A percentile compares a stretch with the other conserved stretches of the same genome.
phyloP scores from a whole-genome alignment of 2,888 invertebrate genomes.

The Mimumesa dahlbomi region DNA sequence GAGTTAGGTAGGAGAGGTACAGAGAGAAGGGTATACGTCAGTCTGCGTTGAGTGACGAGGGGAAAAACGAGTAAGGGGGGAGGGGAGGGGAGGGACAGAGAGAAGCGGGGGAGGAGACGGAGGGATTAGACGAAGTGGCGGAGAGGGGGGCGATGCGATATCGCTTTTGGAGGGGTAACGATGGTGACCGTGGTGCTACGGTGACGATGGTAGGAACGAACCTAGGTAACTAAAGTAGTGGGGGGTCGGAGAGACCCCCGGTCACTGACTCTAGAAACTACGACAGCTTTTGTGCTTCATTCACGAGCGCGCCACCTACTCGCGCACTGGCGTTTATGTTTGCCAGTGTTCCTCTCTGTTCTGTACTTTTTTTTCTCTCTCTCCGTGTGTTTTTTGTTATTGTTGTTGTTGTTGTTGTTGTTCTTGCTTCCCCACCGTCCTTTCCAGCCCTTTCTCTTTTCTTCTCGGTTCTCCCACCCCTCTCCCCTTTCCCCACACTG shows the following conservation, averaged over 20 bases:
- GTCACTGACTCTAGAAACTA: conserved; percentile 79
- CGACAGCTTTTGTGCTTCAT: conserved; percentile 72
- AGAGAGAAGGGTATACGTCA: conserved; percentile 23
- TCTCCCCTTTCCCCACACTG: not conserved
- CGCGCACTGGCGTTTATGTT: conserved; percentile 57
- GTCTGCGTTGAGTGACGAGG: not conserved
- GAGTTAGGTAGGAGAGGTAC: conserved; percentile 29
- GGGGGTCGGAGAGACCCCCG: conserved; percentile 76
- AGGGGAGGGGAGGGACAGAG: not conserved
- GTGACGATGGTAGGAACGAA: conserved; percentile 47
- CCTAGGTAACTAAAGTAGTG: conserved; percentile 36
- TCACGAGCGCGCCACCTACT: conserved; percentile 74
- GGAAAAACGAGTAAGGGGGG: not conserved
- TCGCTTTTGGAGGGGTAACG: conserved; percentile 47
- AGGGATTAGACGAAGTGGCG: conserved; percentile 14
- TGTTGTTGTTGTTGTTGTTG: too few species aligned
- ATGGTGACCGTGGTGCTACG: conserved; percentile 53
- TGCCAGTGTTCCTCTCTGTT: conserved; percentile 23
- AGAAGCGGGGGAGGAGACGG: conserved; percentile 7
- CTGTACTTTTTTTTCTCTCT: not conserved
- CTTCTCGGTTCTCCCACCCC: not conserved
- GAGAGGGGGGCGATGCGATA: conserved; percentile 28
- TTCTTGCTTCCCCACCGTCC: not conserved
- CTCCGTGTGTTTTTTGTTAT: too few species aligned
- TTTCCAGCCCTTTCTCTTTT: not conserved